Percentiles rank a stretch among this genome's conserved stretches.
Evolutionary conservation across 2,888 invertebrate genomes (phyloP).

Genomic region (Drosophila fungiperda): DNA sequence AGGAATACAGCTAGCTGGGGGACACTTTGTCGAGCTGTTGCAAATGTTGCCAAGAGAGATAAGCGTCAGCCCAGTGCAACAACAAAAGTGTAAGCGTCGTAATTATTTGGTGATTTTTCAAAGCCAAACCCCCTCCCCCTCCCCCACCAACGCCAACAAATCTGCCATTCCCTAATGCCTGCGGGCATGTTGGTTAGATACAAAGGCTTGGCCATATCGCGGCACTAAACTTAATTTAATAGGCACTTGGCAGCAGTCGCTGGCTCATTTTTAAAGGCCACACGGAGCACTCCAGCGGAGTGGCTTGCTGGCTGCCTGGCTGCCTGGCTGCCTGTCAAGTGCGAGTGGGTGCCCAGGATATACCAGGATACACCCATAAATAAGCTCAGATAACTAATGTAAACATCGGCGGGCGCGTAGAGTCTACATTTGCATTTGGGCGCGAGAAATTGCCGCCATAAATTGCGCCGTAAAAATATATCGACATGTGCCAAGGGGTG

Average conservation of each 20-base stretch:
- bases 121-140: constrained; percentile 19
- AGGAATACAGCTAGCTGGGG: constrained; percentile 63
- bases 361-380: constrained; percentile 58
- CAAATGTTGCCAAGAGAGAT: constrained; percentile 74
- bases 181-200: constrained; percentile 31
- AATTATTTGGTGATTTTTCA: constrained; percentile 80
- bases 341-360: constrained; percentile 10
- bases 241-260: constrained; percentile 66
- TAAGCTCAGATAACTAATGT: constrained; percentile 82
- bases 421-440: constrained; percentile 80
- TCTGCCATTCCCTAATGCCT: not conserved
- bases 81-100: constrained; percentile 81
- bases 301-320: constrained; percentile 18
- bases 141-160: not conserved
- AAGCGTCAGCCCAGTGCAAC: constrained; percentile 69
- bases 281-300: constrained; percentile 63
- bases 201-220: constrained; percentile 78
- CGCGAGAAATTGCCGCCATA: constrained; percentile 80
- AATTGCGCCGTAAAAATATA: constrained; percentile 78
- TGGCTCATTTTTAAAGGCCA: constrained; percentile 71
- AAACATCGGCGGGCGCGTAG: constrained; percentile 71
- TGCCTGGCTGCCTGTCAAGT: not conserved
- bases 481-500: constrained; percentile 53
- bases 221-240: constrained; percentile 78
- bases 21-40: constrained; percentile 59